A percentile compares a stretch with the other conserved stretches of the same genome.
These are phyloP conservation scores for Gisinianus flammeolus DNA, from an alignment of 2,888 invertebrate species.

Conservation along the genomic window DNA sequence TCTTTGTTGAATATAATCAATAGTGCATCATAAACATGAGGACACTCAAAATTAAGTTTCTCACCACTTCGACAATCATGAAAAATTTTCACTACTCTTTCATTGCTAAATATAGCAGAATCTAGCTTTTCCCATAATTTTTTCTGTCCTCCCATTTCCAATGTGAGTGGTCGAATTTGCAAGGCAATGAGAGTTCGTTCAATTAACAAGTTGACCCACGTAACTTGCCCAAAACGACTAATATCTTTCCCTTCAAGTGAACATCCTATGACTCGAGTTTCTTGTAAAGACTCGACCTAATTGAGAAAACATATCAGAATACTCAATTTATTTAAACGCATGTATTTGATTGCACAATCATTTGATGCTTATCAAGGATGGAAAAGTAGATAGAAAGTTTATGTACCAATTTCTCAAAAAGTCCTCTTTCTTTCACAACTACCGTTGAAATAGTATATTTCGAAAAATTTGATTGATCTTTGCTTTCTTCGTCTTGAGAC, in stretches of 20 bases:
- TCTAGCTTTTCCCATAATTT: constrained; percentile 65
- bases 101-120: constrained; percentile 60
- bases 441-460: not conserved
- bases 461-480: too few species aligned
- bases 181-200: constrained; percentile 60
- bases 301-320: not conserved
- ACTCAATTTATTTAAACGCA: not conserved
- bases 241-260: constrained; percentile 60
- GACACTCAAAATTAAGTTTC: too few species aligned
- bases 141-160: constrained; percentile 60
- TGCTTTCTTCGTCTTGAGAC: not conserved
- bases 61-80: constrained; percentile 69
- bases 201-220: constrained; percentile 60
- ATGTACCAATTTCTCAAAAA: not conserved
- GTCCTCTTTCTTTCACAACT: not conserved
- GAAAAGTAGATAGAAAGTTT: not conserved
- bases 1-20: too few species aligned
- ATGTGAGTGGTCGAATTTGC: constrained; percentile 60
- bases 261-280: not conserved
- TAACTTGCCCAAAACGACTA: constrained; percentile 61
- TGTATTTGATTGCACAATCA: not conserved
- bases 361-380: not conserved
- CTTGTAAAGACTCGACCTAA: not conserved
- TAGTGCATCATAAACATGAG: too few species aligned
- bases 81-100: constrained; percentile 66